Percentiles rank a stretch among this genome's conserved stretches.
Evolutionary conservation across 2,888 invertebrate species (phyloP).

Genomic region (Calameuta idolon): DNA sequence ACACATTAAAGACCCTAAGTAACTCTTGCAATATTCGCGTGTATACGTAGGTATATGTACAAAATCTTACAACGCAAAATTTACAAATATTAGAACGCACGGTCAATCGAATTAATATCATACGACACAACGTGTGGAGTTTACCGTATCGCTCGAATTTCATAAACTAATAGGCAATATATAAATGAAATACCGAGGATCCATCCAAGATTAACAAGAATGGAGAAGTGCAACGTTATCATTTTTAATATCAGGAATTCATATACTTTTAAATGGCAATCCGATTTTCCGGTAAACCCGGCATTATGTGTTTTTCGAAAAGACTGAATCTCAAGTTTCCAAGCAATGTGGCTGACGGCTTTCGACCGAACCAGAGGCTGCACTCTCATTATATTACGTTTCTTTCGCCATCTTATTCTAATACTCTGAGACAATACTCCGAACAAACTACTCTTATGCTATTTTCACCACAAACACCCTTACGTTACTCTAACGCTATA

Average conservation of each 20-base stretch:
- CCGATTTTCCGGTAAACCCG: not conserved
- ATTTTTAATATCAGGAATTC: not conserved
- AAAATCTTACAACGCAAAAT: slow-evolving; percentile 69
- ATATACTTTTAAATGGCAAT: not conserved
- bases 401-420: not conserved
- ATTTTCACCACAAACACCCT: not conserved
- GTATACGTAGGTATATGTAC: slow-evolving; percentile 64
- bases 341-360: not conserved
- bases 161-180: not conserved
- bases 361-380: not conserved
- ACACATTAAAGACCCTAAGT: slow-evolving; percentile 10
- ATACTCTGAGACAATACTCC: not conserved
- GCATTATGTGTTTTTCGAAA: not conserved
- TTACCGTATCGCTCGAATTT: not conserved
- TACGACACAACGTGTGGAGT: not conserved
- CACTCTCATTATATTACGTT: not conserved
- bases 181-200: not conserved
- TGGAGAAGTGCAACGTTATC: not conserved
- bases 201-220: not conserved
- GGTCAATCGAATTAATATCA: slow-evolving; percentile 56
- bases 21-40: slow-evolving; percentile 51
- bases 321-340: not conserved
- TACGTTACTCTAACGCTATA: not conserved
- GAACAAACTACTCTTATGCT: not conserved
- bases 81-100: slow-evolving; percentile 65